phyloP scores from a whole-genome alignment of 2,888 invertebrate species.

The Caenorhabditis sinica region DNA sequence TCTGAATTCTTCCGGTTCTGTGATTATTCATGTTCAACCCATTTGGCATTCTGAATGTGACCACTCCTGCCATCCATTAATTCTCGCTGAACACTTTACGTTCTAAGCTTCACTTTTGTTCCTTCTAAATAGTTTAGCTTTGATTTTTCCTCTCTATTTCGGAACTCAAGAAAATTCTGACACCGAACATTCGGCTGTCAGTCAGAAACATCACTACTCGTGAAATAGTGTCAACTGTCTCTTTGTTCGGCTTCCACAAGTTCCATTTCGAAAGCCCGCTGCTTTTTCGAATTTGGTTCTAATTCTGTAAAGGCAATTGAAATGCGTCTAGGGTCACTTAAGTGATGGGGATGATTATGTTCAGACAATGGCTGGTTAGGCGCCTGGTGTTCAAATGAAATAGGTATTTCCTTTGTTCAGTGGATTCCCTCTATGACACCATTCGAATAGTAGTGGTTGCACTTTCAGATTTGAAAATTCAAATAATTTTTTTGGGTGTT shows the following conservation, averaged over 20 bases:
- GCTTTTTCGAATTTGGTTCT: no score
- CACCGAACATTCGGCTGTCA: conserved; percentile 28
- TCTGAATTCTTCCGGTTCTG: not conserved
- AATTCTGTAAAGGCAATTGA: not conserved
- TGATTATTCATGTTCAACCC: conserved; percentile 47
- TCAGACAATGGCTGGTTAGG: no score
- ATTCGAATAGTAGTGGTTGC: not conserved
- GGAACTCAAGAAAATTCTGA: not conserved
- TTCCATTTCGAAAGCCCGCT: not conserved
- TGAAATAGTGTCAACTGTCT: conserved; percentile 49
- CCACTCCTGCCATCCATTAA: conserved; percentile 35
- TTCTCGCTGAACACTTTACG: conserved; percentile 2
- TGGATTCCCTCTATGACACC: not conserved
- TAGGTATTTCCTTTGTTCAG: not conserved
- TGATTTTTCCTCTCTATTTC: not conserved
- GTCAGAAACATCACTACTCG: conserved; percentile 25
- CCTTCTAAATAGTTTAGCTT: not conserved
- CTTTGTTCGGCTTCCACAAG: conserved; percentile 8
- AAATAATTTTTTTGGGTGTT: no score
- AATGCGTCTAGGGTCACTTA: not conserved
- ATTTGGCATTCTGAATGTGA: conserved; percentile 44
- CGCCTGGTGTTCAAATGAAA: no score
- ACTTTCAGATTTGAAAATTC: not conserved
- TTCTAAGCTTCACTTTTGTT: not conserved
- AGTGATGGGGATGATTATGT: conserved; percentile 34